Evolutionary conservation across 2,797 vertebrate genomes (phyloP), one percentile per base, ranked within the genome.

Genomic region (Tiaroga cobitis): DNA sequence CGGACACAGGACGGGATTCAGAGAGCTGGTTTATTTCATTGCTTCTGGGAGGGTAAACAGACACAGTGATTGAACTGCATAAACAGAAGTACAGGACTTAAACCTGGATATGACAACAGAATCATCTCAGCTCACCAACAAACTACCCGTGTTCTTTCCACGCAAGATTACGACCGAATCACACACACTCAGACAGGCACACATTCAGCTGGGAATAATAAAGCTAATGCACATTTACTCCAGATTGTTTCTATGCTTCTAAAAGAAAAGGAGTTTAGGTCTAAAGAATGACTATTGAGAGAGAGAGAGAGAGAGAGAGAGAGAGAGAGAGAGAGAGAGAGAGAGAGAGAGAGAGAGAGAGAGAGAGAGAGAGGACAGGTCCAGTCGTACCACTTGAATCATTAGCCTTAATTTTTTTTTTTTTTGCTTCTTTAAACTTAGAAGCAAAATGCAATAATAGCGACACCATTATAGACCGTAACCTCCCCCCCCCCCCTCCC

Each of bases 1-100:
- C 1, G 10, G 37, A 86, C 77, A 41, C 39, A 84, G 7, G 39
- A 74, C 43, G 29, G 32, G 37, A 43, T 75, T 81, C 69, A 91
- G 96, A 96, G 96, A 96, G 93, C 94, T 93, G 89, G 91, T 98
- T 97, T 97, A 96, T 97, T 97, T 96, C 70, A 94, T 92, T 93
- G 93, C 91, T 94, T 89, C 93, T 49, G 81, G 93, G 90, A 89
- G 90, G 91, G 46, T 85, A 88, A 92, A 91, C 90, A 93, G 89
- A 90, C 91, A 93, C 93, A 94, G 88, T 90, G 91, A 91, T 92
- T 90, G 93, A 86, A 84, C 91, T 90, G 88, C 88, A 94, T 89
- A 91, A 89, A 90, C 89, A 93, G 89, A 93, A 90, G 91, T 91
- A 90, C 91, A 91, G 89, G 85, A 88, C 67, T 76, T 86, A 59